Evolutionary conservation across 2,113 vertebrate species (phyloP).

Genomic region (Terrapene triunguis): DNA sequence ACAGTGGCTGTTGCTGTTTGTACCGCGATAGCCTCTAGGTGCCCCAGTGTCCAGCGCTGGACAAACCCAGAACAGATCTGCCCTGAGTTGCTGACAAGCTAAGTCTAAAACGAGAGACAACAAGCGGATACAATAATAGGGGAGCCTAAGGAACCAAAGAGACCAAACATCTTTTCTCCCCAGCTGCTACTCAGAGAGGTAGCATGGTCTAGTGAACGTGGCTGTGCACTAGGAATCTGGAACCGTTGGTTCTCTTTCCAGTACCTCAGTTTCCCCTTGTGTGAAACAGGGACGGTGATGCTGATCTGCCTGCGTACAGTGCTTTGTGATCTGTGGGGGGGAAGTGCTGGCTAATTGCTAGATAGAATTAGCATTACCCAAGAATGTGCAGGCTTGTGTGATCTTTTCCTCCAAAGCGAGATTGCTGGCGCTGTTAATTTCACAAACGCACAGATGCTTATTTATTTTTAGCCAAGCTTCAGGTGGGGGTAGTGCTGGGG

Average conservation of each 20-base stretch:
- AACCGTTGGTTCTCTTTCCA: neutral
- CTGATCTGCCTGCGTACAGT: neutral
- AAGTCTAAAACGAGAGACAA: neutral
- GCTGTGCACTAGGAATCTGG: neutral
- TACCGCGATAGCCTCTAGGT: neutral
- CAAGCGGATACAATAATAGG: neutral
- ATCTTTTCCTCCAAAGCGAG: neutral
- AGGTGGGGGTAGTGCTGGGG: neutral
- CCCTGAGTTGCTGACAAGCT: neutral
- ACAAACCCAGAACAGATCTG: neutral
- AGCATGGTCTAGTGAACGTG: neutral
- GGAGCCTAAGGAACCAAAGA: neutral
- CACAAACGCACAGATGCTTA: neutral
- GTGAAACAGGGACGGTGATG: neutral
- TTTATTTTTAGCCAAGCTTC: neutral
- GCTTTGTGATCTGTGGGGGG: neutral
- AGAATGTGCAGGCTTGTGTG: neutral
- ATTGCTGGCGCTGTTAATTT: neutral
- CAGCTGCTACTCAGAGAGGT: neutral
- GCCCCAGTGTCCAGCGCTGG: neutral
- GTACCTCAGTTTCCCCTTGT: neutral
- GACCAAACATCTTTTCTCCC: neutral
- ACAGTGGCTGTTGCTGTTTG: neutral
- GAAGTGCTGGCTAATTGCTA: neutral
- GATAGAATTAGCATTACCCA: neutral